phyloP scores from a whole-genome alignment of 2,888 invertebrate species.

The Dynastes tityus region DNA sequence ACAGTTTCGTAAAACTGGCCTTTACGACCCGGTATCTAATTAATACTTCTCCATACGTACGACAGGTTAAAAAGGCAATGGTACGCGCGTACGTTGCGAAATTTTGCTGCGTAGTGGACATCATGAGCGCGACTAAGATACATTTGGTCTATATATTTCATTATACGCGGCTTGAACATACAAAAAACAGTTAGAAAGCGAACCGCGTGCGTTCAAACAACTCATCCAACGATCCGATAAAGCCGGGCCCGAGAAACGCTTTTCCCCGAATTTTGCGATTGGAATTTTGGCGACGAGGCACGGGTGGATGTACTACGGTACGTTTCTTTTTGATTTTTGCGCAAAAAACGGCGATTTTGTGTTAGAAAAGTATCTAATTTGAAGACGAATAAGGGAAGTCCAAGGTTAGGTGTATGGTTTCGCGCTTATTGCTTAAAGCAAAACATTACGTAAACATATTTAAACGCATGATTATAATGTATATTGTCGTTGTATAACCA shows the following conservation, averaged over 20 bases:
- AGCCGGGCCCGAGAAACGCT: not conserved
- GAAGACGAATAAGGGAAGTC: not conserved
- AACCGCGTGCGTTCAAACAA: slow-evolving; percentile 15
- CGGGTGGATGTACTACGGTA: slow-evolving; percentile 1
- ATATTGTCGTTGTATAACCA: no score
- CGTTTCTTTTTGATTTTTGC: not conserved
- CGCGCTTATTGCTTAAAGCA: not conserved
- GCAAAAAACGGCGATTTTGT: not conserved
- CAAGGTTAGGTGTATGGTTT: slow-evolving; percentile 25
- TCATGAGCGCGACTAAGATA: not conserved
- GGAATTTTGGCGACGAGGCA: not conserved
- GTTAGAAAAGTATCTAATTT: not conserved
- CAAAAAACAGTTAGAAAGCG: slow-evolving; percentile 38
- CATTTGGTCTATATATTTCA: slow-evolving; percentile 8
- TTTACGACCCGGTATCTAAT: slow-evolving; percentile 12
- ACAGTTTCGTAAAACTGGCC: slow-evolving; percentile 23
- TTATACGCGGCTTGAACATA: slow-evolving; percentile 1
- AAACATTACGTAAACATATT: slow-evolving; percentile 2
- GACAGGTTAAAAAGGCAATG: slow-evolving; percentile 26
- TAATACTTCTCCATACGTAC: slow-evolving; percentile 12
- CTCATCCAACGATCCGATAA: not conserved
- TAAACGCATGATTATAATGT: not conserved
- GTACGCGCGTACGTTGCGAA: slow-evolving; percentile 6
- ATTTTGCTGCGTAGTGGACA: not conserved
- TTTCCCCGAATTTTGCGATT: slow-evolving; percentile 4